Evolutionary conservation across 2,888 invertebrate genomes (phyloP), one percentile per base, ranked within the genome.

Genomic region (Crepidodera aurea): DNA sequence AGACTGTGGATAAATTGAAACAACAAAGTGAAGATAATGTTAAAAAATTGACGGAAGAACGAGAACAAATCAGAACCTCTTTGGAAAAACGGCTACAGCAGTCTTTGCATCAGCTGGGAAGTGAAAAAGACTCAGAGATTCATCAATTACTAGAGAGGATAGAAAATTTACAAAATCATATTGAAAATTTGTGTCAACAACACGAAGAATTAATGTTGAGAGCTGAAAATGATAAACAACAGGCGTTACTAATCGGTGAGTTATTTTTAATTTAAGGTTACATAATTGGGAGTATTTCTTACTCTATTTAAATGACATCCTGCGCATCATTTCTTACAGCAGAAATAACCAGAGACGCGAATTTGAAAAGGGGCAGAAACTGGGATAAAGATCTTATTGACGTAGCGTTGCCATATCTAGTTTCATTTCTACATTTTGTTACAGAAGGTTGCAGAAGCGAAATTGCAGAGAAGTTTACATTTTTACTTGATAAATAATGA

Each of bases 141-240:
- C 88, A 88, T 58, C 87, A 87, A 64, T 83, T 92, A 68, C 86
- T 92, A 66, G 91, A 91, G 67, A 87, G 92, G 75, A 87, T 94
- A 75, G 92, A 91, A 71, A 88, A 89, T 40, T 82, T 96, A 22
- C 88, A 94, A 71, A 86, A 88, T 19, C 90, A 92, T 61, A 86
- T 96, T 15, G 93, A 94, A 70, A 90, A 89, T 73, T 81, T 96
- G n/a, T 90, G 93, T 75, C 87, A 95, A 74, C 96, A 97, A 73
- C 93, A 96, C 68, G 96, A 97, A 75, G 96, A 96, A 77, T 89
- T 94, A 0, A 86, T 96, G 78, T 83, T 96, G 40, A 82, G 95
- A 51, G 95, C 96, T 0, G 96, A 97, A 82, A 96, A 95, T 78
- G 96, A 97, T 73, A 96, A 96, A 71, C 96, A 97, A 74, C 96